Base-by-base conservation (phyloP, 2,797 vertebrate genomes). In the Malurus leucopterus region DNA sequence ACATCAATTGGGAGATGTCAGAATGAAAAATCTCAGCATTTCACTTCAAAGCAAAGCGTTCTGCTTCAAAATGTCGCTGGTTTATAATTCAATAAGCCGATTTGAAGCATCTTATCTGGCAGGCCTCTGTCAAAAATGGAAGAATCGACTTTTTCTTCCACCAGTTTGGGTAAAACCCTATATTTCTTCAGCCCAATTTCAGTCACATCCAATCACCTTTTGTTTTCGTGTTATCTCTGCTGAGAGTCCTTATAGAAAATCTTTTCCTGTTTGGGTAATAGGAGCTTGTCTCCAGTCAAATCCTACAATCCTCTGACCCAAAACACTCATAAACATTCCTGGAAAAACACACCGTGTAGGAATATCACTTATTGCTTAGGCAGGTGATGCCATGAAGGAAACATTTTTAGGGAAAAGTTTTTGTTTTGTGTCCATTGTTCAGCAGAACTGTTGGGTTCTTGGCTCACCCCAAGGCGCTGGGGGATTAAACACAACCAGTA, bases 51-150 rank as follows among this genome's bases (percentile, higher is more conserved):
- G 93, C 84, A 29, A 38, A 91, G 62, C 1, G 4, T 74, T 93
- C 81, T 71, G 88, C 93, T 46, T 87, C 69, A 1, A 85, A 90
- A 94, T 77, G 86, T 71, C 24, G n/a, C 17, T 19, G 27, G 7
- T 86, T 92, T 79, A 76, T 68, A 91, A 93, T 87, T 91, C 91
- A 93, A 83, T 94, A 94, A 94, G 88, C 90, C 26, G 62, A 93
- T 95, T 92, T 91, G 69, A 90, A 74, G 64, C 91, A 85, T 46
- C 91, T 94, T 93, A 92, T 93, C 93, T 91, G 88, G 84, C 86
- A 91, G 86, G 14, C 53, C 87, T 85, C 84, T 77, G 88, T 92
- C 88, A 91, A 90, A 93, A 92, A 65, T 14, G 63, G 76, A 67
- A 77, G 87, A 94, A 95, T 90, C 6, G 67, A 91, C 90, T 83